phyloP scores from a whole-genome alignment of 2,113 vertebrate genomes.

The Lampris incognitus region DNA sequence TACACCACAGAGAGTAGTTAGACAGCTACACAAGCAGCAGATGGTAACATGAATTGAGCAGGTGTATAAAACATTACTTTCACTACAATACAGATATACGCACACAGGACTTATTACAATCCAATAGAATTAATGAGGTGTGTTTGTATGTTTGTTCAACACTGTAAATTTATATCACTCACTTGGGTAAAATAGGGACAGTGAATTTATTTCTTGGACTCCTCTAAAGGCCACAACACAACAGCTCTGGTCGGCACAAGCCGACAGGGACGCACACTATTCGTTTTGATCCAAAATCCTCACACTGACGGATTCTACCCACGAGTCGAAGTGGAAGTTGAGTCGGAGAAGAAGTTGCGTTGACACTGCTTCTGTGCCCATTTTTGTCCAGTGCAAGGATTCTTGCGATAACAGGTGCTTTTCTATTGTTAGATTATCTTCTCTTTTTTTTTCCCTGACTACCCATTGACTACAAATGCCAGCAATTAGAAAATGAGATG shows the following conservation, averaged over 20 bases:
- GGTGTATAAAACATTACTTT: slow-evolving; percentile 42
- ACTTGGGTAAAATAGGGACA: neutral
- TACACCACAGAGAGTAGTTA: slow-evolving; percentile 59
- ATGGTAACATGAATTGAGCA: slow-evolving; percentile 28
- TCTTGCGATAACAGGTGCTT: too few species aligned
- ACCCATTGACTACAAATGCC: neutral
- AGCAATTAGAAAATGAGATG: neutral
- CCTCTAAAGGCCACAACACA: too few species aligned
- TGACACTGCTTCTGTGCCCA: too few species aligned
- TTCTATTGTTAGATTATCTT: neutral
- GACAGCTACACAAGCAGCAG: slow-evolving; percentile 18
- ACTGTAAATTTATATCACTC: neutral
- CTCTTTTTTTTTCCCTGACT: too few species aligned
- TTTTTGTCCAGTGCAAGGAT: too few species aligned
- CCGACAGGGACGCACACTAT: too few species aligned
- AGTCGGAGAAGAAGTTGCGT: too few species aligned
- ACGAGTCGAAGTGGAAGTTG: too few species aligned
- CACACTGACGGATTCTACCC: too few species aligned
- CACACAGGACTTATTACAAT: neutral
- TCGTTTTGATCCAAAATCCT: too few species aligned
- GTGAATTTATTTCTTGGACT: too few species aligned
- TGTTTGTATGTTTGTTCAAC: neutral
- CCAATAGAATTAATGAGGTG: neutral
- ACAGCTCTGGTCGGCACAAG: too few species aligned
- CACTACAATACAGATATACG: slow-evolving; percentile 35